Conservation (phyloP, 2,113 vertebrate genomes). For the Gobio gobio region DNA sequence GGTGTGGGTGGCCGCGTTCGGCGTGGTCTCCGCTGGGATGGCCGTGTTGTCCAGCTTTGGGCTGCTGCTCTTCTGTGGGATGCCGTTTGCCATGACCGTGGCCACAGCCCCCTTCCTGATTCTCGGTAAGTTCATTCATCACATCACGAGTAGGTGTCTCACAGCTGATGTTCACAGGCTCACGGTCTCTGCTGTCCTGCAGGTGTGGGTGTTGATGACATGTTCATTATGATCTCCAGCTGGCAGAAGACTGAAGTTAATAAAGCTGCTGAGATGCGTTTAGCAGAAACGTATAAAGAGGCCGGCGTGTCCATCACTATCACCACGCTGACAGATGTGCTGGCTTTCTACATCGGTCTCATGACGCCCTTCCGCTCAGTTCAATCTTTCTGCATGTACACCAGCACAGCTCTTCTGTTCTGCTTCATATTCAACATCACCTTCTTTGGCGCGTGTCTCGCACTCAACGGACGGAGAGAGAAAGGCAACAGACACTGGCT, state of each 20-base stretch:
- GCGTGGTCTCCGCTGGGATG: slow-evolving; percentile 70
- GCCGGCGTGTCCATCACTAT: slow-evolving; percentile 83
- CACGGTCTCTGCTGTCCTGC: not conserved
- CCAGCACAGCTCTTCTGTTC: slow-evolving; percentile 77
- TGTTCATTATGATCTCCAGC: slow-evolving; percentile 81
- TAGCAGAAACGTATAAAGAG: slow-evolving; percentile 72
- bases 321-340: slow-evolving; percentile 77
- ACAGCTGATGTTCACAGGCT: not conserved
- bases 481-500: slow-evolving; percentile 72
- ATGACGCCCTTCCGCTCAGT: slow-evolving; percentile 74
- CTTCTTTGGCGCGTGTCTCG: slow-evolving; percentile 79
- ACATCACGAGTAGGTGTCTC: not conserved
- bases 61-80: slow-evolving; percentile 72
- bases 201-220: slow-evolving; percentile 82
- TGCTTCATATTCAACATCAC: slow-evolving; percentile 81
- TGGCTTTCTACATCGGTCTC: slow-evolving; percentile 80
- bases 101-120: slow-evolving; percentile 77
- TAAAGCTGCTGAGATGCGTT: slow-evolving; percentile 50
- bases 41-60: slow-evolving; percentile 77
- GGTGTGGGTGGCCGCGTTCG: slow-evolving; percentile 61
- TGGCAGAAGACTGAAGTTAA: slow-evolving; percentile 74
- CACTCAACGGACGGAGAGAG: slow-evolving; percentile 75
- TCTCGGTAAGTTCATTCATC: slow-evolving; percentile 64
- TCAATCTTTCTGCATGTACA: slow-evolving; percentile 79
- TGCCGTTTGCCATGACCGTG: slow-evolving; percentile 74